Evolutionary conservation across 2,888 invertebrate species (phyloP).

Genomic region (Cremastinae sp.): DNA sequence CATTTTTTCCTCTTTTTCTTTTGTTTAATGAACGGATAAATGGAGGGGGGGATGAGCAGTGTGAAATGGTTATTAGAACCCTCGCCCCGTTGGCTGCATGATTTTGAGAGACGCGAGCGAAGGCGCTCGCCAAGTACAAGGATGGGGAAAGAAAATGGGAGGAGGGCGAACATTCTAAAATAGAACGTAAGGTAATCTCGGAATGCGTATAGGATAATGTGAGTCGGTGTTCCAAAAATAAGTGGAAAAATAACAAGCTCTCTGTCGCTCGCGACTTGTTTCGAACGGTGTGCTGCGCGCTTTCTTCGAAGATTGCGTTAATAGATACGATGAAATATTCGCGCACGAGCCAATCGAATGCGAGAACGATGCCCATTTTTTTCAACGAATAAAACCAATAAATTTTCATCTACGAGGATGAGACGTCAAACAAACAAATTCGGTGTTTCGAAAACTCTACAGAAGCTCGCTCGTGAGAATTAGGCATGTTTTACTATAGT

Average conservation of each 20-base stretch:
- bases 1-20: background rate
- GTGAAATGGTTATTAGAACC: no score
- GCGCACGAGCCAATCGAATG: slow-evolving; percentile 21
- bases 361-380: slow-evolving; percentile 8
- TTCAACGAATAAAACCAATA: background rate
- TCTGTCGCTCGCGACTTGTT: slow-evolving; percentile 48
- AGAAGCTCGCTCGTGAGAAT: slow-evolving; percentile 46
- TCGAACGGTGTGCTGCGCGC: slow-evolving; percentile 33
- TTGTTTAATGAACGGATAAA: background rate
- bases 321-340: slow-evolving; percentile 41
- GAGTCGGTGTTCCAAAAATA: slow-evolving; percentile 77
- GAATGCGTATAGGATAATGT: slow-evolving; percentile 75
- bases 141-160: slow-evolving; percentile 30
- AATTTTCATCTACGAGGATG: slow-evolving; percentile 49
- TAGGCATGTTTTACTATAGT: slow-evolving; percentile 51
- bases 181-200: slow-evolving; percentile 78
- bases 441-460: slow-evolving; percentile 36
- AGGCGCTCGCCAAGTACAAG: slow-evolving; percentile 45
- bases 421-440: slow-evolving; percentile 40
- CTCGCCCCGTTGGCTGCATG: slow-evolving; percentile 18
- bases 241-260: slow-evolving; percentile 72
- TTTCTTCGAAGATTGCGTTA: slow-evolving; percentile 50
- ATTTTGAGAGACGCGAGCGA: slow-evolving; percentile 30
- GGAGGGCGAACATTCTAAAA: slow-evolving; percentile 67
- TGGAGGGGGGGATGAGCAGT: no score